A percentile compares a stretch with the other conserved stretches of the same genome.
phyloP scores from a whole-genome alignment of 2,888 invertebrate genomes.

The Diaprepes abbreviatus region DNA sequence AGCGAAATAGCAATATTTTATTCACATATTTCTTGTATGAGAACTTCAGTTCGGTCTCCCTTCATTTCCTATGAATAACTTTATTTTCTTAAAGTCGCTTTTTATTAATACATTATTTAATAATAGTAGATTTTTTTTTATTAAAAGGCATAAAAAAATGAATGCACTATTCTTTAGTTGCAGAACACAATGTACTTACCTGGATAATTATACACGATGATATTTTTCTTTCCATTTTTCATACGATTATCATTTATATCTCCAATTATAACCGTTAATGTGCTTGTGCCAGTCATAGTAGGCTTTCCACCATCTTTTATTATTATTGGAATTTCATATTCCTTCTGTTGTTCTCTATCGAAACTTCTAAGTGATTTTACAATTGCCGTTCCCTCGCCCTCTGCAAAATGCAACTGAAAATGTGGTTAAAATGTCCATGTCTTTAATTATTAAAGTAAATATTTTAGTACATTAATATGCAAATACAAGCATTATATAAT shows the following conservation, averaged over 20 bases:
- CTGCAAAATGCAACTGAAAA: slow-evolving; percentile 70
- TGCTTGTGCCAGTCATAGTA: slow-evolving; percentile 96
- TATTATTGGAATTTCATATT: slow-evolving; percentile 95
- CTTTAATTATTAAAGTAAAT: background rate
- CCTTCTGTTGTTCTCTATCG: slow-evolving; percentile 95
- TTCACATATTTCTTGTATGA: no score
- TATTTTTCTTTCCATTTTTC: slow-evolving; percentile 96
- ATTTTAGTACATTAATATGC: no score
- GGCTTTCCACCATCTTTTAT: slow-evolving; percentile 97
- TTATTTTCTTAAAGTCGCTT: no score
- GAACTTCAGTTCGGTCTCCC: no score
- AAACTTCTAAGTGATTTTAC: slow-evolving; percentile 93
- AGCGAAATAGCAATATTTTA: no score
- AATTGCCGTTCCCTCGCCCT: slow-evolving; percentile 97
- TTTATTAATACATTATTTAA: no score
- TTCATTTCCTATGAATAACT: no score
- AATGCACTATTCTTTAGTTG: no score
- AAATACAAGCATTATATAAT: no score
- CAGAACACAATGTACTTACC: slow-evolving; percentile 43
- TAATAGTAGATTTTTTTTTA: no score
- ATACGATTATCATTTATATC: slow-evolving; percentile 99
- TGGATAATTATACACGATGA: slow-evolving; percentile 97
- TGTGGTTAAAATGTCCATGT: slow-evolving; percentile 5
- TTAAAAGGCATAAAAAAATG: no score
- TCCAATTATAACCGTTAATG: slow-evolving; percentile 95